Evolutionary conservation across 2,113 vertebrate species (phyloP), one percentile per base, ranked within the genome.

Genomic region (Poicephalus meyeri): DNA sequence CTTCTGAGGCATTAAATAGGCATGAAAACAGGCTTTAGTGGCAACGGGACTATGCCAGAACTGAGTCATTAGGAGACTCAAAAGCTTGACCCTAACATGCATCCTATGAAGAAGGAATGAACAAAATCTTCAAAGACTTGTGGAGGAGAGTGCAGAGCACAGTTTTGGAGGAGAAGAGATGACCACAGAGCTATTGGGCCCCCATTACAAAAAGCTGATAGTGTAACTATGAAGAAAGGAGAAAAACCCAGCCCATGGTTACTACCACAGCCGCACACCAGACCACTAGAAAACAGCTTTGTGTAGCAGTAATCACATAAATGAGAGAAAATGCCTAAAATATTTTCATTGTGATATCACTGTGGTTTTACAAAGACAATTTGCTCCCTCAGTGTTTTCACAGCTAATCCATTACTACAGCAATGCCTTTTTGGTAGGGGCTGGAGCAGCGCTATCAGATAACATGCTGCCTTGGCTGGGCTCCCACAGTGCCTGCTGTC

Each of bases 1-100:
- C 98, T 98, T 99, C 97, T 94, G 97, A 98, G 98, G 98, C 98
- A 98, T 98, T 96, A 97, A 98, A 98, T 93, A 98, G 98, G 98
- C 98, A 98, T 97, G 97, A 98, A 98, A 97, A 97, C 95, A 98
- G 95, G 95, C 95, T 97, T 96, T 93, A 79, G 82, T 89, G 94
- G 97, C 96, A 97, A 93, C 66, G 9, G 91, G 96, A 94, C 86
- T 56, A 50, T 65, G 97, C 96, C 96, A 96, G 95, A 94, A 58
- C 72, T 29, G 93, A 95, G 94, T 79, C 94, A 98, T 98, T 85
- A 95, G 83, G 26, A 81, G 80, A 87, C 91, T 94, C 95, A 71
- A 91, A 94, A 73, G 79, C 86, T 95, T 95, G 93, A 96, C 96
- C 97, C 50, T 3, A 95, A 64, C 88, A 91, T 35, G 58, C 88